These are phyloP conservation scores for Odontesthes bonariensis DNA, from an alignment of 2,113 vertebrate genomes.

Conservation along the genomic window DNA sequence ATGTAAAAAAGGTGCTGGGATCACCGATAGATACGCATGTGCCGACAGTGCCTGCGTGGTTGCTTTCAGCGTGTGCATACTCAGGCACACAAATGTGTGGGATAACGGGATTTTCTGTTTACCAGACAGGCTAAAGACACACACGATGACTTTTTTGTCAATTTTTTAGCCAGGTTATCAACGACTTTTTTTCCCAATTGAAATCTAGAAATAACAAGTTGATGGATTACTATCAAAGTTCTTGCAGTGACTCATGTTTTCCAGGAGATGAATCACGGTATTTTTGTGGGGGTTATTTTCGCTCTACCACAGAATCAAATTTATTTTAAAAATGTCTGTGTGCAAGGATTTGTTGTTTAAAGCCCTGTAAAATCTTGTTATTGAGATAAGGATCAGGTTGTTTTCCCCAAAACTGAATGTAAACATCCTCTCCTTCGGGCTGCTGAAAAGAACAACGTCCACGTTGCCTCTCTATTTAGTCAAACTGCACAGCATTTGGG, in stretches of 20 bases:
- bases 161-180: neutral
- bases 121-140: neutral
- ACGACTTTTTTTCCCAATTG: too few relatives aligned
- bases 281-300: too few relatives aligned
- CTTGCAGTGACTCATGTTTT: too few relatives aligned
- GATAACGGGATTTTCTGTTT: neutral
- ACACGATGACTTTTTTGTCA: too few relatives aligned
- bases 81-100: neutral
- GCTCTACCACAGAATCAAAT: too few relatives aligned
- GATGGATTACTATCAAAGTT: too few relatives aligned
- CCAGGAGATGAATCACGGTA: too few relatives aligned
- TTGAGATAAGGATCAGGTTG: neutral
- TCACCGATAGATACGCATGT: slow-evolving; percentile 42
- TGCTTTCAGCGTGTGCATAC: neutral
- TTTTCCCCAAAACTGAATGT: neutral
- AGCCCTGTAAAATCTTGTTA: neutral
- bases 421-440: neutral
- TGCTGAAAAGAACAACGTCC: neutral
- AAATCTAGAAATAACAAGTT: neutral
- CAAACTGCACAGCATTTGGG: neutral
- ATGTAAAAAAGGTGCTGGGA: slow-evolving; percentile 66
- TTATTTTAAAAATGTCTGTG: neutral
- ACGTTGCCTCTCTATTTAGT: neutral
- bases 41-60: slow-evolving; percentile 8
- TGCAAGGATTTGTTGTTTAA: neutral